Percentiles rank a stretch among this genome's conserved stretches.
Conservation (phyloP, 2,888 invertebrate species). For the Xestia rhomboidea region DNA sequence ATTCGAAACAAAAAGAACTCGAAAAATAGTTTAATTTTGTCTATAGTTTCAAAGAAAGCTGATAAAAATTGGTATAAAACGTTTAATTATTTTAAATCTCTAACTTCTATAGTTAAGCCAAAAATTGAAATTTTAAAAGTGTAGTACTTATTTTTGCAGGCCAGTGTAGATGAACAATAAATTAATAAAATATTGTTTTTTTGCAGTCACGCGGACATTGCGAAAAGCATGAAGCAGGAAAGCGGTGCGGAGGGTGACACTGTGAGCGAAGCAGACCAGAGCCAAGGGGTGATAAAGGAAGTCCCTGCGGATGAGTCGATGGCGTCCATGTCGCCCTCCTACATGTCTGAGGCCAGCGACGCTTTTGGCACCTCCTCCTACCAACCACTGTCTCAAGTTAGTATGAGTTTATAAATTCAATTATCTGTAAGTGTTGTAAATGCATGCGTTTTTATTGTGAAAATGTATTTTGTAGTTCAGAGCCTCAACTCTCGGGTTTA, state of each 20-base stretch:
- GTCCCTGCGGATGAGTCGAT: constrained; percentile 71
- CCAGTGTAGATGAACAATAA: background rate
- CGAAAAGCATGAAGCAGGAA: constrained; percentile 89
- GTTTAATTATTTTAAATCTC: too few relatives aligned
- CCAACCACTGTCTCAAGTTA: constrained; percentile 76
- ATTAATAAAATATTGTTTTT: background rate
- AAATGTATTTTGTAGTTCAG: background rate
- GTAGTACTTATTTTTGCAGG: too few relatives aligned
- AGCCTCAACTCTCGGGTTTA: background rate
- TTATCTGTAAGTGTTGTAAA: background rate
- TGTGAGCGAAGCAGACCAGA: constrained; percentile 67
- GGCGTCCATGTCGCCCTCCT: constrained; percentile 78
- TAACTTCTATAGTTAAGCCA: too few relatives aligned
- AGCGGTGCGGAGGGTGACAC: constrained; percentile 68
- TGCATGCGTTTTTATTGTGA: constrained; percentile 7
- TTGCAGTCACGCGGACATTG: constrained; percentile 93
- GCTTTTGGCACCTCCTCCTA: constrained; percentile 73
- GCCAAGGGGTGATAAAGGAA: constrained; percentile 66
- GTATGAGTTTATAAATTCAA: constrained; percentile 21
- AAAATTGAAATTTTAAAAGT: too few relatives aligned
- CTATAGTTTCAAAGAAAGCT: too few relatives aligned
- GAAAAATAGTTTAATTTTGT: too few relatives aligned
- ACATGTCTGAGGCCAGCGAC: constrained; percentile 80
- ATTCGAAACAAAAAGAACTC: too few relatives aligned
- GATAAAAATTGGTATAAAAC: too few relatives aligned